Conservation (phyloP, 2,113 vertebrate species). For the Cyphomyrus discorhynchus region DNA sequence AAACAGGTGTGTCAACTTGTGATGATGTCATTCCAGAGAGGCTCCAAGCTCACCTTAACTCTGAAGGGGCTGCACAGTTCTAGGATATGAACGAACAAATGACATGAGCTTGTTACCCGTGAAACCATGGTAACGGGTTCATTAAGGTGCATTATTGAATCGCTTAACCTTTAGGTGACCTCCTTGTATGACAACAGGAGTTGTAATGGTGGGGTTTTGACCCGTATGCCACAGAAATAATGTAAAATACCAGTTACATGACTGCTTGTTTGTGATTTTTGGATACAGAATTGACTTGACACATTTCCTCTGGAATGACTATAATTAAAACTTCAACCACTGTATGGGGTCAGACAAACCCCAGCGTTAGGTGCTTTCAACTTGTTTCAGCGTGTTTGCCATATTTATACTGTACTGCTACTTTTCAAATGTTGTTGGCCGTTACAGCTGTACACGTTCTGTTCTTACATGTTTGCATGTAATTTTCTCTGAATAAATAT, state of each 20-base stretch:
- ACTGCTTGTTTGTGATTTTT: background rate
- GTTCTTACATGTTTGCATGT: conserved; percentile 1
- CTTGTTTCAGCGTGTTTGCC: background rate
- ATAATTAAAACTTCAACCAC: background rate
- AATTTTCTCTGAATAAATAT: conserved; percentile 2
- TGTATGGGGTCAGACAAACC: background rate
- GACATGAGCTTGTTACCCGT: background rate
- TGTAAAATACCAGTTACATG: background rate
- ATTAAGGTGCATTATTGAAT: background rate
- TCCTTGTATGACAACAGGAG: background rate
- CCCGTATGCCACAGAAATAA: background rate
- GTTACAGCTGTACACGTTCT: background rate
- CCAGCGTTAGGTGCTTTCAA: background rate
- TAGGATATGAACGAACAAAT: background rate
- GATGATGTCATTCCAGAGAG: background rate
- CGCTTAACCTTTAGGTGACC: background rate
- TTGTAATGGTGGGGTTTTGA: background rate
- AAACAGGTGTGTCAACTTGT: background rate
- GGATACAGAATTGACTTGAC: background rate
- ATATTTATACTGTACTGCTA: conserved; percentile 2
- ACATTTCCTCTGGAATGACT: background rate
- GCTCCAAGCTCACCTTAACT: background rate
- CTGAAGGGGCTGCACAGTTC: background rate
- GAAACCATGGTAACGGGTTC: background rate
- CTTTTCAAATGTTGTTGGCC: background rate